Base-by-base conservation (phyloP, 2,797 vertebrate species). In the Miichthys miiuy region DNA sequence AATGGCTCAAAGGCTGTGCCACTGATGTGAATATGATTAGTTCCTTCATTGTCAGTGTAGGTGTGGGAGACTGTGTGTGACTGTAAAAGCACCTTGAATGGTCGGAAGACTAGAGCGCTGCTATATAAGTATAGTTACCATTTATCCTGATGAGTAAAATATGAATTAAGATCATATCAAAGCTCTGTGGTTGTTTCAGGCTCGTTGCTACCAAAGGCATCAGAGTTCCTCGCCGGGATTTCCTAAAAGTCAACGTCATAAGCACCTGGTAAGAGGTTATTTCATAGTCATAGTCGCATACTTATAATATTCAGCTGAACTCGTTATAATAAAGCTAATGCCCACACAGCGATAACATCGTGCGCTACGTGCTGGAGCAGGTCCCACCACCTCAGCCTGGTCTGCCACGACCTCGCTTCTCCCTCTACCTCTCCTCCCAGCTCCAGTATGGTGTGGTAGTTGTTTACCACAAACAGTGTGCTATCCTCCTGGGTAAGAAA, bases 391-490 rank as follows among this genome's bases (percentile, higher is more conserved):
- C 94, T 0, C 70, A 2, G 12, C 88, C 91, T 0, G 95, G 91
- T 3, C 87, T 95, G 52, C 96, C 97, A 0, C 87, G 88, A 0
- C 97, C 97, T 6, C 96, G 97, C 34, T 96, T 98, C 91, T 97
- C 97, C 56, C 96, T 98, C 66, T 98, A 98, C 85, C 95, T 98
- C 6, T 98, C 96, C 20, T 96, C 96, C 4, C 97, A 97, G 92
- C 96, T 98, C 57, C 96, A 97, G 90, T 97, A 96, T 0, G 97
- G 97, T 0, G 86, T 97, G 4, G 64, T 98, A 16, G 75, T 96
- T 0, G 96, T 98, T 75, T 98, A 93, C 88, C 95, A 92, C 75
- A 95, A 93, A 0, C 97, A 98, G 88, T 98, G 97, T 87, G 92
- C 71, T 41, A 92, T 97, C 48, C 91, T 97, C 3, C 88, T 97